Percentiles rank a stretch among this genome's conserved stretches.
phyloP scores from a whole-genome alignment of 1,140 invertebrate species.

The Belonocnema kinseyi region DNA sequence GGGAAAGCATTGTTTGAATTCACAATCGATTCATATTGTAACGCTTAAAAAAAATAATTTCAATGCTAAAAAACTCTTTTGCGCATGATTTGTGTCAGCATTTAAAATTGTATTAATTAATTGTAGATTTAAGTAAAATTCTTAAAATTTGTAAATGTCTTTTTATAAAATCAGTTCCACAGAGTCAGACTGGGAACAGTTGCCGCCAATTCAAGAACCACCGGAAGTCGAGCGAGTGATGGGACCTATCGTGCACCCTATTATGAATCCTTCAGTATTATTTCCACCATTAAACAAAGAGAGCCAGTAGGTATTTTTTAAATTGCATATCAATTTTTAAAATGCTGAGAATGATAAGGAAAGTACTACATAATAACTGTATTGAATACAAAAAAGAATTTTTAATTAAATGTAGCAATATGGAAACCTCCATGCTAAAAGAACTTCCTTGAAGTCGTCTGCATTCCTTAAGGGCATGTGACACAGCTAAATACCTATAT shows the following conservation, averaged over 20 bases:
- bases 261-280: conserved; percentile 61
- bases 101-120: no score
- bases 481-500: no score
- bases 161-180: conserved; percentile 55
- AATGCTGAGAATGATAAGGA: not conserved
- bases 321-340: not conserved
- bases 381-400: no score
- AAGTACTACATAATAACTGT: not conserved
- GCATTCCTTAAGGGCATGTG: no score
- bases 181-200: conserved; percentile 66
- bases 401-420: no score
- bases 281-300: conserved; percentile 65
- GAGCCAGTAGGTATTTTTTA: conserved; percentile 47
- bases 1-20: conserved; percentile 1
- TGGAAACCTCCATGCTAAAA: no score
- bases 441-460: no score
- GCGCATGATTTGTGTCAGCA: no score
- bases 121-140: not conserved
- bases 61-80: no score
- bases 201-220: conserved; percentile 64
- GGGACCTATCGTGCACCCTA: conserved; percentile 63
- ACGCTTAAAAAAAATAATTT: not conserved
- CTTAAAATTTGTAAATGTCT: conserved; percentile 1
- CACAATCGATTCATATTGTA: not conserved
- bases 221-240: conserved; percentile 61